Base-by-base conservation (phyloP, 2,888 invertebrate genomes). In the Cantharis rustica region DNA sequence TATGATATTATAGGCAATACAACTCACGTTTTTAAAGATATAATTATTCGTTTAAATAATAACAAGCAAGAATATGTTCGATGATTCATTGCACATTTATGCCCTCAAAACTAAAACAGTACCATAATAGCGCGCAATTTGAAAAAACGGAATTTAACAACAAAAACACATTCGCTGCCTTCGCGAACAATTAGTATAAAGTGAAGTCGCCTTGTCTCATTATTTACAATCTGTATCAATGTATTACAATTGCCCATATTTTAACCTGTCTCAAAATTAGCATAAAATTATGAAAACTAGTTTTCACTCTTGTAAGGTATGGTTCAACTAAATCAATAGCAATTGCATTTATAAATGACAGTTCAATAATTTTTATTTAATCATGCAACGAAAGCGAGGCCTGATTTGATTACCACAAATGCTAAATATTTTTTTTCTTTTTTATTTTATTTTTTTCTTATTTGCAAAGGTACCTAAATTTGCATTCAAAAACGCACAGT, bases 31-130 rank as follows among this genome's bases (percentile, higher is more conserved):
- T 80, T 76, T 71, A 79, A 73, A 70, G 79, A 75, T 71, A 80
- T 80, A 81, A 81, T 82, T 81, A 82, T 80, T 81, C 79, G 75
- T 78, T 80, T 80, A 80, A 82, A 82, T 80, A 76, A 72, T 80
- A 79, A 77, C 76, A 73, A 73, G 76, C 76, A 64, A 66, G n/a
- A 66, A 66, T 20, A 66, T 7, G 64, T 63, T 47, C n/a, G 47
- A 77, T 81, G 80, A 82, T 82, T 81, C 78, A 80, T 82, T 79
- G 72, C 73, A 70, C 66, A 73, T 61, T 70, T 70, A 16, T 73
- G 70, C 69, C 63, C 70, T 68, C 61, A 72, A 75, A 72, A 63
- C 62, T 69, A 70, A 76, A 68, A 70, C 69, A 15, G 47, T 1
- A 47, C 47, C 47, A 47, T 47, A 47, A 47, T 47, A 47, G 47